Conservation (phyloP, 2,888 invertebrate species). For the Gryllus longicercus region DNA sequence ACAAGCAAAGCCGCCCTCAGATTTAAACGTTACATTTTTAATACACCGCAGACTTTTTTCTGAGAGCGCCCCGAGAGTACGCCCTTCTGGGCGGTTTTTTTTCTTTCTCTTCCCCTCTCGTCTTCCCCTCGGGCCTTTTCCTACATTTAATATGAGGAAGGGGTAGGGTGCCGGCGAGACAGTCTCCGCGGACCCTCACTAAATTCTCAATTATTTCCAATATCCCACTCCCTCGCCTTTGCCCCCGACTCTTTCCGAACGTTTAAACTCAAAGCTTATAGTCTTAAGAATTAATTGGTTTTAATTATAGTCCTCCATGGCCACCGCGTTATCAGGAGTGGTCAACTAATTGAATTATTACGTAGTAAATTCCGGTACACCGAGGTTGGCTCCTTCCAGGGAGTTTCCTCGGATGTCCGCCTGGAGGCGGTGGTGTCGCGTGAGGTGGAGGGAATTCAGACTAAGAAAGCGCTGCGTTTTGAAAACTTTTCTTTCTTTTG, state of each 20-base stretch:
- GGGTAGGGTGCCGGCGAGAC: neutral
- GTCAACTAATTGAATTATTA: constrained; percentile 17
- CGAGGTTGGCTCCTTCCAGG: no score
- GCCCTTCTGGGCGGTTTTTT: neutral
- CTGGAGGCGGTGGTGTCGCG: no score
- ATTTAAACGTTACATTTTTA: constrained; percentile 17
- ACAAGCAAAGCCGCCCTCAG: constrained; percentile 7
- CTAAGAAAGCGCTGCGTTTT: no score
- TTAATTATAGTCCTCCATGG: constrained; percentile 17
- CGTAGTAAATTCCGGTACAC: neutral
- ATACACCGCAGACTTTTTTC: constrained; percentile 17
- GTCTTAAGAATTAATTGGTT: constrained; percentile 17
- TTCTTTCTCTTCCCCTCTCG: neutral
- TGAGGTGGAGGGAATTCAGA: no score
- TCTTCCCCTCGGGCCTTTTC: neutral
- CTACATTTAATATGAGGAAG: constrained; percentile 8
- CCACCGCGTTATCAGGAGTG: constrained; percentile 8
- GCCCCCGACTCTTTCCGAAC: constrained; percentile 1
- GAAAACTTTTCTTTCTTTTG: no score
- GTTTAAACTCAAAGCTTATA: constrained; percentile 17
- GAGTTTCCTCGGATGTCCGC: no score
- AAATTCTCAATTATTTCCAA: constrained; percentile 17
- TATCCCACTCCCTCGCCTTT: neutral
- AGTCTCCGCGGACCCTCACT: neutral
- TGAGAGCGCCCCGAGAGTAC: neutral